phyloP scores from a whole-genome alignment of 2,888 invertebrate species.

The Scotopteryx bipunctaria region DNA sequence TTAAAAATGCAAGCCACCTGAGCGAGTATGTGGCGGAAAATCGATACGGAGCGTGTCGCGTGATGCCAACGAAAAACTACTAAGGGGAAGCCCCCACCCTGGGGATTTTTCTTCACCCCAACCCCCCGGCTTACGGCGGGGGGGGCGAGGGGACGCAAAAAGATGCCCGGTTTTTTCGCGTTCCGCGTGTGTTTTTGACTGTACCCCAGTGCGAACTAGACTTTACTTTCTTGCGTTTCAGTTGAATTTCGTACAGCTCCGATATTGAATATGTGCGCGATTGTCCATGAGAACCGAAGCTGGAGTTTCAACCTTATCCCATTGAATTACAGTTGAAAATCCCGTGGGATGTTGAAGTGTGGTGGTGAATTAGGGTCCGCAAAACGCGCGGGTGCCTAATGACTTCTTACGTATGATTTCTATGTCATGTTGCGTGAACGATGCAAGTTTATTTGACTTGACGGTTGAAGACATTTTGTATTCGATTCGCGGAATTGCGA shows the following conservation, averaged over 20 bases:
- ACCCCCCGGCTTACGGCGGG: constrained; percentile 61
- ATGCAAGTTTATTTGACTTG: constrained; percentile 67
- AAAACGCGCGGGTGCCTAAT: constrained; percentile 73
- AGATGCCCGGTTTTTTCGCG: constrained; percentile 77
- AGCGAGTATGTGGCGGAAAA: constrained; percentile 75
- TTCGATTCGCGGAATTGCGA: constrained; percentile 35
- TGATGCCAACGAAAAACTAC: constrained; percentile 82
- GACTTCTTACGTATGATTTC: constrained; percentile 77
- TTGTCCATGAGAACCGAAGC: constrained; percentile 53
- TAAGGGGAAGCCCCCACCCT: constrained; percentile 54
- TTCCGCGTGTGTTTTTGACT: constrained; percentile 75
- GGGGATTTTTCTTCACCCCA: constrained; percentile 73
- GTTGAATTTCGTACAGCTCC: constrained; percentile 36
- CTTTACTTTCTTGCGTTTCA: constrained; percentile 31
- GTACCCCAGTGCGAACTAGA: constrained; percentile 39
- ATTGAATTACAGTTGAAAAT: constrained; percentile 36
- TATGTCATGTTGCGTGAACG: constrained; percentile 75
- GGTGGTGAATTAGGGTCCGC: constrained; percentile 69
- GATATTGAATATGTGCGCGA: constrained; percentile 63
- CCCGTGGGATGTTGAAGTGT: constrained; percentile 46
- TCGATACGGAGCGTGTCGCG: constrained; percentile 80
- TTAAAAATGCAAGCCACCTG: constrained; percentile 65
- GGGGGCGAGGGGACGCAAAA: constrained; percentile 72
- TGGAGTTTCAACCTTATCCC: constrained; percentile 41
- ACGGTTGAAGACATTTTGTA: constrained; percentile 57